Evolutionary conservation across 2,888 invertebrate species (phyloP), one percentile per base, ranked within the genome.

Genomic region (Xestoiulus laeticollis): DNA sequence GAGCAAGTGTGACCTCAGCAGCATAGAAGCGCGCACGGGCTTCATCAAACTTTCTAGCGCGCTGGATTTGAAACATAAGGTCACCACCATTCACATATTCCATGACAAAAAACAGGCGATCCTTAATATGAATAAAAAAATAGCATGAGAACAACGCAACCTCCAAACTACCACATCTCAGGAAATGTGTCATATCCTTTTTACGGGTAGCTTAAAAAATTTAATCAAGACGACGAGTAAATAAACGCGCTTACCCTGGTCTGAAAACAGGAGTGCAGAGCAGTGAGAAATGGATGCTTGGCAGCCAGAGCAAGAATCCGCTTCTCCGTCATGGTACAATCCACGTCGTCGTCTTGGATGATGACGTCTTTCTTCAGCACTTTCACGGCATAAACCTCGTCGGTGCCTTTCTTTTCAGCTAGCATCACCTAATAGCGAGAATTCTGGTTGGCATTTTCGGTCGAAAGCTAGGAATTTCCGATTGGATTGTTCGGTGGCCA

Each of bases 71-170:
- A 94, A 99, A 99, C 98, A 99, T 99, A 91, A 99, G 94, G 93
- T 97, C 99, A 90, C 99, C 99, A 90, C 99, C 99, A 93, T 99
- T 98, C 87, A 99, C 99, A 93, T 99, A 99, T 93, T 99, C 99
- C 99, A 99, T 99, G 90, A 99, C 98, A 93, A 99, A 99, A 94
- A 99, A 99, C 90, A 99, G 94, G 16, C 98, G 95, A 92, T 98
- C 98, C 93, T 95, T 90, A 86, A 89, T 90, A 88, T 87, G 30
- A 5, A 82, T 16, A 48, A 4, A 48, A 48, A 16, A 38, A 38
- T 38, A 38, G 6, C 38, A 38, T 38, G 19, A n/a, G 6, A 84
- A 84, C 84, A n/a, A 84, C 19, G 26, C 78, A 4, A n/a, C 2
- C 78, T 26, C 38, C 38, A 38, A 38, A 38, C 38, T 5, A 38